phyloP scores from a whole-genome alignment of 2,797 vertebrate species.

The Euphonia xanthogaster region DNA sequence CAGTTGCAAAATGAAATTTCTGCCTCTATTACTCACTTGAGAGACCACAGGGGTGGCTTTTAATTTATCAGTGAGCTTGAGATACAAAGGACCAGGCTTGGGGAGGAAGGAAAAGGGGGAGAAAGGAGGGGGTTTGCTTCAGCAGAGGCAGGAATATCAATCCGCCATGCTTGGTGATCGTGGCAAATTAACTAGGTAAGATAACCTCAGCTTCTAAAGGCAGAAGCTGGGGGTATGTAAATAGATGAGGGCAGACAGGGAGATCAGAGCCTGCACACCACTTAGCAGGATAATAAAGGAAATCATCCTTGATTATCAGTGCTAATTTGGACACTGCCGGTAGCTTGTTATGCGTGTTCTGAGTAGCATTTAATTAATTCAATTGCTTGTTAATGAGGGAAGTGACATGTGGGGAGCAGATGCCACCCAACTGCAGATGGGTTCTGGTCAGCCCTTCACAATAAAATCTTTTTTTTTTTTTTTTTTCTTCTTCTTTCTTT shows the following conservation, averaged over 20 bases:
- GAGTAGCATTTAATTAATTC: conserved; percentile 90
- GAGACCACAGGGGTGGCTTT: conserved; percentile 94
- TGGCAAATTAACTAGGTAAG: conserved; percentile 86
- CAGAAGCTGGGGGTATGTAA: conserved; percentile 84
- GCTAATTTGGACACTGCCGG: conserved; percentile 89
- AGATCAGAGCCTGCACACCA: conserved; percentile 81
- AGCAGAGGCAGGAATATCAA: conserved; percentile 77
- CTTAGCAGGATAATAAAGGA: conserved; percentile 88
- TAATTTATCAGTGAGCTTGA: conserved; percentile 87
- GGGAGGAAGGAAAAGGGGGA: conserved; percentile 73
- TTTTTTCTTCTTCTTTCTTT: not conserved
- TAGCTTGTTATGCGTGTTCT: conserved; percentile 88
- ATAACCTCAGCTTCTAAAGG: conserved; percentile 82
- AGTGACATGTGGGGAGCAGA: conserved; percentile 89
- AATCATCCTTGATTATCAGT: conserved; percentile 88
- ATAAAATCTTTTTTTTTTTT: conserved; percentile 46
- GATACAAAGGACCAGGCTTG: conserved; percentile 80
- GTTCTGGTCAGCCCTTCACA: conserved; percentile 78
- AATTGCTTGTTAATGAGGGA: conserved; percentile 90
- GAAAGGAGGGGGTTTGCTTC: conserved; percentile 56
- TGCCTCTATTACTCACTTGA: conserved; percentile 99
- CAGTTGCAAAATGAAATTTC: conserved; percentile 99
- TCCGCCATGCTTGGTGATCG: conserved; percentile 80
- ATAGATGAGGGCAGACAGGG: conserved; percentile 83
- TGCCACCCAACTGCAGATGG: conserved; percentile 85